Base-by-base conservation (phyloP, 2,797 vertebrate species). In the Sciurus vulgaris region DNA sequence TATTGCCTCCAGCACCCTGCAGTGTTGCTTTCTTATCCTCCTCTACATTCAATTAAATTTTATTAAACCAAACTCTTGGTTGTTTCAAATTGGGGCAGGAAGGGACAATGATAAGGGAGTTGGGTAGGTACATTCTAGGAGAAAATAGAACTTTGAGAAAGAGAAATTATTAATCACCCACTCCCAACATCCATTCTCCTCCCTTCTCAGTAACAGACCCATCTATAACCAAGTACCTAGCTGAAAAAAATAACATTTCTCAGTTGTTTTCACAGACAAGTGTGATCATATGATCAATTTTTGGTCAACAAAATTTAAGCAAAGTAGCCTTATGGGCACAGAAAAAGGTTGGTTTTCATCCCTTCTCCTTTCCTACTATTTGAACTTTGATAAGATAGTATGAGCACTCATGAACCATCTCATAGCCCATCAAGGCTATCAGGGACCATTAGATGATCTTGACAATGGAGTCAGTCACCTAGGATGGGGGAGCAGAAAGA, bases 171-270 rank as follows among this genome's bases (percentile, higher is more conserved):
- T 49, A 51, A 17, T 15, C 47, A 20, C 44, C 20, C 30, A 74
- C 9, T 2, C 54, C 28, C 26, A 82, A 17, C 14, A 41, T 69
- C 35, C 26, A 56, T 74, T 73, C 17, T 33, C 41, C 38, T 79
- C 20, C 1, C 22, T 13, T 77, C 54, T 77, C n/a, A 67, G 24
- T 41, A 83, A 76, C 0, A 85, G 2, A 51, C 35, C 35, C 67
- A 93, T 30, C 51, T 61, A 26, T 54, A 81, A 44, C 47, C 38
- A 65, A 14, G n/a, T 26, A 6, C 41, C 49, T 35, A 63, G 18
- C 49, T 78, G 54, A 74, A 69, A 47, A 77, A 30, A 30, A 63
- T 56, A 77, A n/a, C n/a, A 92, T 67, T 35, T 74, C 83, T 97
- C 56, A 13, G 33, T 86, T 79, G 81, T 38, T 47, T 78, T 54